Evolutionary conservation across 1,140 invertebrate species (phyloP).

Genomic region (Drosophila punjabiensis): DNA sequence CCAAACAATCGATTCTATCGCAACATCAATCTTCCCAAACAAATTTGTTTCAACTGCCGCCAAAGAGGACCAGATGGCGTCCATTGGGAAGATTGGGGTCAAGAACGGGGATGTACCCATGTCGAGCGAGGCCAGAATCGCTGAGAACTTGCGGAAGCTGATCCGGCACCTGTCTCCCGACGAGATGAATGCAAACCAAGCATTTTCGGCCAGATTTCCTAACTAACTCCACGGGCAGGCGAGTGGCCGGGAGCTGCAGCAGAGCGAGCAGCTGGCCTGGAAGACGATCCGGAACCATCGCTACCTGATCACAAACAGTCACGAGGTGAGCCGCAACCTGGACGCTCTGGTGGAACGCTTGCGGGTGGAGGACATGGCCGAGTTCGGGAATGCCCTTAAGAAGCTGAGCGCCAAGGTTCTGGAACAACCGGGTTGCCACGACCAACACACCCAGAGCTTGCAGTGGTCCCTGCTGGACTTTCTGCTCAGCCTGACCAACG

Average conservation of each 20-base stretch:
- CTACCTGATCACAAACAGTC: too few relatives aligned
- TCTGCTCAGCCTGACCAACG: conserved; percentile 57
- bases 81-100: not conserved
- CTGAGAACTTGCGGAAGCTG: conserved; percentile 53
- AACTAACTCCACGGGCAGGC: conserved; percentile 11
- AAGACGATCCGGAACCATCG: conserved; percentile 50
- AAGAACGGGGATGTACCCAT: conserved; percentile 8
- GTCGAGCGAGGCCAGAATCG: conserved; percentile 15
- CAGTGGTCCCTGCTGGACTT: conserved; percentile 77
- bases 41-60: too few relatives aligned
- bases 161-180: conserved; percentile 51
- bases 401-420: conserved; percentile 50
- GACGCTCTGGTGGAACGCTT: conserved; percentile 70
- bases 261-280: conserved; percentile 46
- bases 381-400: conserved; percentile 49
- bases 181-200: conserved; percentile 30
- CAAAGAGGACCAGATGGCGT: conserved; percentile 6
- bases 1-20: not conserved
- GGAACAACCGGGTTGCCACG: conserved; percentile 37
- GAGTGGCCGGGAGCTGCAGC: conserved; percentile 19
- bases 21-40: not conserved
- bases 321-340: conserved; percentile 58
- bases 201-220: not conserved
- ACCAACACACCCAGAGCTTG: conserved; percentile 52
- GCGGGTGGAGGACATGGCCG: conserved; percentile 49